phyloP scores from a whole-genome alignment of 2,797 vertebrate genomes.

The Luscinia luscinia region DNA sequence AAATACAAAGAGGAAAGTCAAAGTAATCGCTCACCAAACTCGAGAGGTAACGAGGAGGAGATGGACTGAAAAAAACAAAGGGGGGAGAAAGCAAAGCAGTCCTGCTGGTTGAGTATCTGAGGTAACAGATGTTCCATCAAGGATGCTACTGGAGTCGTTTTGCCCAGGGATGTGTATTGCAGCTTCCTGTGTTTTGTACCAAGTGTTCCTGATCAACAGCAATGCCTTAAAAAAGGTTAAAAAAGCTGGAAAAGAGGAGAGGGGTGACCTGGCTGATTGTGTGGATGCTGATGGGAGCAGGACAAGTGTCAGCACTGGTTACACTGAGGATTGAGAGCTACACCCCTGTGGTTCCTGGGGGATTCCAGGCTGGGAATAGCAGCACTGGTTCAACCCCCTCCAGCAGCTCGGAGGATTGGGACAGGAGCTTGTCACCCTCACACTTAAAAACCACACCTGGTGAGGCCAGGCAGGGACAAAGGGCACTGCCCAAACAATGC shows the following conservation, averaged over 20 bases:
- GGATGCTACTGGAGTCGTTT: conserved; percentile 77
- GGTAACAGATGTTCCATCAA: conserved; percentile 85
- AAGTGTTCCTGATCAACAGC: conserved; percentile 71
- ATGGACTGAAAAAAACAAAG: conserved; percentile 74
- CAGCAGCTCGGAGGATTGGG: not conserved
- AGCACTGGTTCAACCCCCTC: not conserved
- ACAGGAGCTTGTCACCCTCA: not conserved
- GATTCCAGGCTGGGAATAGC: not conserved
- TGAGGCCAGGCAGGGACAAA: not conserved
- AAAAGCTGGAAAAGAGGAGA: conserved; percentile 53
- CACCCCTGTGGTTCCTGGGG: fast-evolving
- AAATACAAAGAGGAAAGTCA: conserved; percentile 79
- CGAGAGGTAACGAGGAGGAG: conserved; percentile 81
- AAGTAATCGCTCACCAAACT: conserved; percentile 81
- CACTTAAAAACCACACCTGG: fast-evolving
- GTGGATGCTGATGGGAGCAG: not conserved
- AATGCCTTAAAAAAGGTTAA: conserved; percentile 56
- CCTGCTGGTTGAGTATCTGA: conserved; percentile 90
- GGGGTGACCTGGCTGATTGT: not conserved
- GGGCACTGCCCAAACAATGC: not conserved
- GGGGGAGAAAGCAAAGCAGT: conserved; percentile 43
- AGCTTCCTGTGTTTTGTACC: conserved; percentile 76
- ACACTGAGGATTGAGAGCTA: not conserved
- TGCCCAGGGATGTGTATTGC: conserved; percentile 65
- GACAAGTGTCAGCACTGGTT: not conserved